Conservation (phyloP, 2,888 invertebrate genomes). For the Cyrtodaria siliqua region DNA sequence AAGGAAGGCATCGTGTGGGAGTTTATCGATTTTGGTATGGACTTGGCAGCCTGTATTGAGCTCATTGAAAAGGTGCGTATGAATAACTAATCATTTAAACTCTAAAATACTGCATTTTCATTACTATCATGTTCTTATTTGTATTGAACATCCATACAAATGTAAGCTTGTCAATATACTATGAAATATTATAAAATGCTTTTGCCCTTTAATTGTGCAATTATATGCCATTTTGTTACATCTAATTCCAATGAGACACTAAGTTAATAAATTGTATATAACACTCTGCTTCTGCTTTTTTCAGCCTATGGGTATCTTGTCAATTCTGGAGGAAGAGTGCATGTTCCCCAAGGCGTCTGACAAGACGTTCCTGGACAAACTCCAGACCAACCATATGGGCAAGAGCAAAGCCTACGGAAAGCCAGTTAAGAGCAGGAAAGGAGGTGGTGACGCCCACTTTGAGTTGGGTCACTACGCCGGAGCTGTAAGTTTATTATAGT, state of each 20-base stretch:
- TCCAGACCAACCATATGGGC: slow-evolving; percentile 99
- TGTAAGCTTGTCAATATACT: too few species aligned
- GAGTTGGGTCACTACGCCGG: slow-evolving; percentile 99
- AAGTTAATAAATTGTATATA: too few species aligned
- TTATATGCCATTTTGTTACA: too few species aligned
- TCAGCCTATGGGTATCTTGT: slow-evolving; percentile 99
- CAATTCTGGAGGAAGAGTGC: slow-evolving; percentile 99
- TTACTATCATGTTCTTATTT: too few species aligned
- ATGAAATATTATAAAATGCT: too few species aligned
- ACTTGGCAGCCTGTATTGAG: slow-evolving; percentile 97
- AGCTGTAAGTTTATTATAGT: slow-evolving; percentile 90
- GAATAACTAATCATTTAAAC: not conserved
- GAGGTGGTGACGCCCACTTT: slow-evolving; percentile 98
- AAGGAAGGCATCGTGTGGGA: slow-evolving; percentile 97
- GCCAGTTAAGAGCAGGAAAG: slow-evolving; percentile 93
- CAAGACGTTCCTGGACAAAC: slow-evolving; percentile 98
- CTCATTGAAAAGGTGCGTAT: slow-evolving; percentile 87
- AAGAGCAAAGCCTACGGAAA: slow-evolving; percentile 88
- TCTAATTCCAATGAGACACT: too few species aligned
- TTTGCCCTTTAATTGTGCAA: too few species aligned
- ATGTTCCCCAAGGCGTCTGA: slow-evolving; percentile 99
- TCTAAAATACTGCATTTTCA: too few species aligned
- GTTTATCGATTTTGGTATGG: slow-evolving; percentile 99
- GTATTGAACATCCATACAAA: too few species aligned
- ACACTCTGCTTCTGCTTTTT: not conserved